A percentile compares a stretch with the other conserved stretches of the same genome.
phyloP scores from a whole-genome alignment of 1,140 invertebrate genomes.

The Drosophila pruinosa region DNA sequence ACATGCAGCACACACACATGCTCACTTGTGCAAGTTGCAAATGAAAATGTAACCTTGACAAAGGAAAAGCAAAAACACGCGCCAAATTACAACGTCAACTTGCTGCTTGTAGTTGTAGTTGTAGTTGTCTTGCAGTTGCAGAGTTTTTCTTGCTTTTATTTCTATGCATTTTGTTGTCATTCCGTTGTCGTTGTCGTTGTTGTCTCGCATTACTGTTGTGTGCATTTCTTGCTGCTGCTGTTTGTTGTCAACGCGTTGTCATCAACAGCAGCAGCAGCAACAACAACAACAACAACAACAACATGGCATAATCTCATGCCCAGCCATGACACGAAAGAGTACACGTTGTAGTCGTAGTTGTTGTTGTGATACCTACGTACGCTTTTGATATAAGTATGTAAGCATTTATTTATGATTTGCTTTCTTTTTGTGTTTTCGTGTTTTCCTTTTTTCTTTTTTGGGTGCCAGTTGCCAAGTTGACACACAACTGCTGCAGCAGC shows the following conservation, averaged over 20 bases:
- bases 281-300: slow-evolving; percentile 6
- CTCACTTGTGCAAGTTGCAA: slow-evolving; percentile 37
- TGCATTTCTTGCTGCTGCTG: slow-evolving; percentile 27
- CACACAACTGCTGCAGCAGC: slow-evolving; percentile 16
- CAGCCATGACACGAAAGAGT: slow-evolving; percentile 40
- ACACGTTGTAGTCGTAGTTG: slow-evolving; percentile 8
- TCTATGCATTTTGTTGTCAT: slow-evolving; percentile 15
- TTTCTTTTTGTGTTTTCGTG: slow-evolving; percentile 2
- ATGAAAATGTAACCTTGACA: slow-evolving; percentile 51
- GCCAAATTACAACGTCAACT: slow-evolving; percentile 47
- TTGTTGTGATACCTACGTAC: slow-evolving; percentile 7
- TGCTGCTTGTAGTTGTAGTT: slow-evolving; percentile 1
- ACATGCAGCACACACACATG: slow-evolving; percentile 11
- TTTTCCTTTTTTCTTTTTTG: slow-evolving; percentile 17
- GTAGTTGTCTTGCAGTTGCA: slow-evolving; percentile 15
- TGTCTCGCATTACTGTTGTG: slow-evolving; percentile 27
- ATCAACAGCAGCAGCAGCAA: slow-evolving; percentile 20
- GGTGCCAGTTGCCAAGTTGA: slow-evolving; percentile 16
- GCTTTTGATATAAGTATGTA: slow-evolving; percentile 15
- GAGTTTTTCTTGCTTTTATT: slow-evolving; percentile 24
- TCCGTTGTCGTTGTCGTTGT: slow-evolving; percentile 9
- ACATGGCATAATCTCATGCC: slow-evolving; percentile 18
- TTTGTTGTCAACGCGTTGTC: slow-evolving; percentile 35
- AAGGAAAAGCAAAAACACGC: slow-evolving; percentile 28
- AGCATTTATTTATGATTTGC: slow-evolving; percentile 36